Conservation (phyloP, 2,113 vertebrate species). For the Leucopsar rothschildi region DNA sequence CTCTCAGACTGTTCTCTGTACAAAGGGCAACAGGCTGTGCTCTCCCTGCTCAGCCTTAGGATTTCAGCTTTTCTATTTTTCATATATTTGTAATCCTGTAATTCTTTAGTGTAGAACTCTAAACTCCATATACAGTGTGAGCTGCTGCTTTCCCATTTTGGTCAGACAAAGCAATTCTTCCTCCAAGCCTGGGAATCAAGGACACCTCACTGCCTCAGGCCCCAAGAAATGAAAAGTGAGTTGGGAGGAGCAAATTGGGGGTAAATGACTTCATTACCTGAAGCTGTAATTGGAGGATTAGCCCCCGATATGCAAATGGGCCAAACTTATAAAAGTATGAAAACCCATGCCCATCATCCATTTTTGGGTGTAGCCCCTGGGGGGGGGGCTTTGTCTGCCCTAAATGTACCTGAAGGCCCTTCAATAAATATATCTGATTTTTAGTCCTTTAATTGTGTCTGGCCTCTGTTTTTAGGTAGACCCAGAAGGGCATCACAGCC, state of each 20-base stretch:
- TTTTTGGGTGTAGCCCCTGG: not conserved
- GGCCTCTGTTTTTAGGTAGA: not conserved
- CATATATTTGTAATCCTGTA: not conserved
- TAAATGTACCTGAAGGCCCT: not conserved
- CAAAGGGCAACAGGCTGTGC: not conserved
- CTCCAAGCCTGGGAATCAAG: not conserved
- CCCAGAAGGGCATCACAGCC: not conserved
- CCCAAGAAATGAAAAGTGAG: fast-evolving
- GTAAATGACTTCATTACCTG: not conserved
- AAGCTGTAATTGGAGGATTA: not conserved
- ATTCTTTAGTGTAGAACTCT: too few relatives aligned
- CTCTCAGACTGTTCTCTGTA: not conserved
- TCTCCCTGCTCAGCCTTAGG: not conserved
- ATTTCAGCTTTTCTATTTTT: not conserved
- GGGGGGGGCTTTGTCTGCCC: not conserved
- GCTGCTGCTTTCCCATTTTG: not conserved
- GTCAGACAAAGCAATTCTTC: not conserved
- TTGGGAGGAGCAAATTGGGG: not conserved
- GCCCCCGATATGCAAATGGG: not conserved
- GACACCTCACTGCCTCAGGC: not conserved
- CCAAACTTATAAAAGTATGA: not conserved
- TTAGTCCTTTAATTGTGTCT: not conserved
- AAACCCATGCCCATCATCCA: fast-evolving
- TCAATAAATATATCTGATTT: not conserved
- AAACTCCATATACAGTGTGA: not conserved